Evolutionary conservation across 2,797 vertebrate genomes (phyloP).

Genomic region (Enteromius radiatus): DNA sequence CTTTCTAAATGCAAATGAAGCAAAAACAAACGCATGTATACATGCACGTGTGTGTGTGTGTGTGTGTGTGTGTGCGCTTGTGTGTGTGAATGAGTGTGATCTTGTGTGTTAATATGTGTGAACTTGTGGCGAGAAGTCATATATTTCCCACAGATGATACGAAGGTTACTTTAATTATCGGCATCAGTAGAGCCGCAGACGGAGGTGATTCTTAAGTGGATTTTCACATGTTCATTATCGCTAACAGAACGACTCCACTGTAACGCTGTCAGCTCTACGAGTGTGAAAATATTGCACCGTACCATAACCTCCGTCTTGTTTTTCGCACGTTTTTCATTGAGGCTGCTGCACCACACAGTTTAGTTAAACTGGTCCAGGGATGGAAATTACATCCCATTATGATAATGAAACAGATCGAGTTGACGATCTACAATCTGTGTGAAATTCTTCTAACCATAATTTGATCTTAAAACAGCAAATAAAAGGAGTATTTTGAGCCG

Average conservation of each 20-base stretch:
- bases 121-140: conserved; percentile 35
- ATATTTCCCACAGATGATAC: conserved; percentile 17
- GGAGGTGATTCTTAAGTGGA: conserved; percentile 35
- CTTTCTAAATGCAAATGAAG: conserved; percentile 29
- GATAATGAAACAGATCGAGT: conserved; percentile 77
- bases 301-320: background rate
- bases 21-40: background rate
- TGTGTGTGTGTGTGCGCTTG: conserved; percentile 13
- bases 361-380: conserved; percentile 40
- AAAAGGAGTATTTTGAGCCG: conserved; percentile 53
- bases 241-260: conserved; percentile 1
- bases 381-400: conserved; percentile 75
- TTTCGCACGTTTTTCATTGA: conserved; percentile 6
- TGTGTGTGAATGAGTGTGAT: conserved; percentile 27
- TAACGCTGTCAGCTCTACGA: conserved; percentile 23
- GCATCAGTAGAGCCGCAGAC: conserved; percentile 20
- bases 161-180: conserved; percentile 46
- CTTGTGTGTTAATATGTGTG: conserved; percentile 40
- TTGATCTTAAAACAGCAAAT: conserved; percentile 84
- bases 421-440: conserved; percentile 76
- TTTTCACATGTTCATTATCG: conserved; percentile 42
- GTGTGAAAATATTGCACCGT: conserved; percentile 26
- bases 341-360: background rate
- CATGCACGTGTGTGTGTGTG: background rate
- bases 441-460: conserved; percentile 81